A percentile compares a stretch with the other conserved stretches of the same genome.
These are phyloP conservation scores for Formicarius rufipectus DNA, from an alignment of 2,113 vertebrate genomes.

Conservation along the genomic window DNA sequence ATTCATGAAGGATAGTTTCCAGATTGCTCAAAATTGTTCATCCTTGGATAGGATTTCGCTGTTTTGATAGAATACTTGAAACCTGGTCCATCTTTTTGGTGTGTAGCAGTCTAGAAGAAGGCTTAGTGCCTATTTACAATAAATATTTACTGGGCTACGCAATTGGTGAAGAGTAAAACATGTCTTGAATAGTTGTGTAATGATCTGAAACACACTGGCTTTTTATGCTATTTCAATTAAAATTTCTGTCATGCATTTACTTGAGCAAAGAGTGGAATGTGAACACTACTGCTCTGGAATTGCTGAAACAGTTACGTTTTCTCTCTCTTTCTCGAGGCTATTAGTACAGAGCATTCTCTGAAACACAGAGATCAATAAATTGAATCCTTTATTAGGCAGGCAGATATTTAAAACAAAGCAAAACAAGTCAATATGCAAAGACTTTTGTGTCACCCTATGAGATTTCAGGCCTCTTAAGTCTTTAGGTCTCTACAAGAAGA, in stretches of 20 bases:
- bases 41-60: neutral
- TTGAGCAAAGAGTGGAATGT: neutral
- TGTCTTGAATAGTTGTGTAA: neutral
- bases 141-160: neutral
- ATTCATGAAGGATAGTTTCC: neutral
- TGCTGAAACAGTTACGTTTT: too few species aligned
- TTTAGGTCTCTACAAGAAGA: neutral
- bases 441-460: neutral
- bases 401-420: neutral
- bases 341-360: fast-evolving
- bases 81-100: neutral
- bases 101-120: neutral
- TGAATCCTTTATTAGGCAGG: neutral
- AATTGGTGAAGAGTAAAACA: neutral
- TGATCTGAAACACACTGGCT: neutral
- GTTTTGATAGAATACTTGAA: neutral
- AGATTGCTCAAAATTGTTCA: neutral
- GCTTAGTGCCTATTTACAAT: neutral
- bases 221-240: neutral
- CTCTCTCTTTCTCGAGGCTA: neutral
- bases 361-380: neutral
- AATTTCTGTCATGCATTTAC: neutral
- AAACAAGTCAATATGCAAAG: neutral
- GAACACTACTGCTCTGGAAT: neutral
- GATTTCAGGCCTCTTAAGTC: neutral